Evolutionary conservation across 2,888 invertebrate genomes (phyloP).

Genomic region (Bimastos eiseni): DNA sequence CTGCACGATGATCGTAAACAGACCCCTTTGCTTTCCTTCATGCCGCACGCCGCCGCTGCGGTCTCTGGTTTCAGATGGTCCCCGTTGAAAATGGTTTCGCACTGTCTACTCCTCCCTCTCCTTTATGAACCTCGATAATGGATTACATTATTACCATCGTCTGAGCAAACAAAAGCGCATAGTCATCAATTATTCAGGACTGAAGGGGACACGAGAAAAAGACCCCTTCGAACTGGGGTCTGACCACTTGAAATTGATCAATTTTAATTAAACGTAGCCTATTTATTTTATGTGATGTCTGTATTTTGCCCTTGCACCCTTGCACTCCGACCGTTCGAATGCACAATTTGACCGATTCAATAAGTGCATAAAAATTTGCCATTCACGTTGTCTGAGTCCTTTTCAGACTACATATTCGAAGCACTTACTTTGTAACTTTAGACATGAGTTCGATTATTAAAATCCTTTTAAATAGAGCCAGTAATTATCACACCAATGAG

Average conservation of each 20-base stretch:
- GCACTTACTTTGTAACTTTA: not conserved
- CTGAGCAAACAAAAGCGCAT: not conserved
- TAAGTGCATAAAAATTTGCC: not conserved
- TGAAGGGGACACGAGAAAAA: not conserved
- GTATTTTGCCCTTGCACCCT: not conserved
- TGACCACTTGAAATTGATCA: not conserved
- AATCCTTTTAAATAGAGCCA: too few species aligned
- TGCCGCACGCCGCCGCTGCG: not conserved
- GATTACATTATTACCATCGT: not conserved
- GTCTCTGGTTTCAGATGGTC: not conserved
- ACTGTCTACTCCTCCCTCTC: not conserved
- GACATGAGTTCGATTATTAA: too few species aligned
- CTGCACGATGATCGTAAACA: not conserved
- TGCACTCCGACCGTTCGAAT: not conserved
- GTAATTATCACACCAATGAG: too few species aligned
- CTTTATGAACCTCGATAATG: not conserved
- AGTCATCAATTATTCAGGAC: not conserved
- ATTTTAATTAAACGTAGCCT: not conserved
- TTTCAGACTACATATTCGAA: too few species aligned
- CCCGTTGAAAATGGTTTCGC: too few species aligned
- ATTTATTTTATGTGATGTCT: not conserved
- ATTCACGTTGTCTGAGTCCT: too few species aligned
- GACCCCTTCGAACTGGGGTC: not conserved
- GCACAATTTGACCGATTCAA: not conserved
- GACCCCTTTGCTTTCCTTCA: not conserved